phyloP scores from a whole-genome alignment of 2,888 invertebrate species.

The Orthosia cruda region DNA sequence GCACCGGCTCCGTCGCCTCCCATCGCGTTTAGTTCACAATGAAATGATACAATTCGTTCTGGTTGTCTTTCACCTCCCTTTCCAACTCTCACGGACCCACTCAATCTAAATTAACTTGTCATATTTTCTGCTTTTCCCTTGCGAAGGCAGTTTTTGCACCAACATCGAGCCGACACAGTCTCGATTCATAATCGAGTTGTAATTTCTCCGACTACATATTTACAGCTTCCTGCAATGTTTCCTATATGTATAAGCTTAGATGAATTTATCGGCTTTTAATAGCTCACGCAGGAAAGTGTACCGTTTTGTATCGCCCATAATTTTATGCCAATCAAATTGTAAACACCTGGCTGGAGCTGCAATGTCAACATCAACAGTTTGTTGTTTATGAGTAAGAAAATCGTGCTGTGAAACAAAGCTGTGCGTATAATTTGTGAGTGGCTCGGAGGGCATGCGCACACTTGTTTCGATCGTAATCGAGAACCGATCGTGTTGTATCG shows the following conservation, averaged over 20 bases:
- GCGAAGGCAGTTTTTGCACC: constrained; percentile 77
- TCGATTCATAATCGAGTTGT: constrained; percentile 79
- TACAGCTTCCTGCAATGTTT: constrained; percentile 78
- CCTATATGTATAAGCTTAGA: constrained; percentile 69
- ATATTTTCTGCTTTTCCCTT: constrained; percentile 85
- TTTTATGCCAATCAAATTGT: constrained; percentile 78
- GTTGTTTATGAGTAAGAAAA: constrained; percentile 59
- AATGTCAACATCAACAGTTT: constrained; percentile 63
- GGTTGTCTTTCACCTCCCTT: constrained; percentile 84
- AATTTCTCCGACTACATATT: constrained; percentile 78
- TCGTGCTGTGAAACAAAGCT: constrained; percentile 50
- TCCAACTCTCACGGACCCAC: constrained; percentile 81
- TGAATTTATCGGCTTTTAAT: constrained; percentile 85
- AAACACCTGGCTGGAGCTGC: constrained; percentile 59
- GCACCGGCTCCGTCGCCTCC: constrained; percentile 72
- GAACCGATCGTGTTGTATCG: constrained; percentile 60
- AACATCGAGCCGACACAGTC: constrained; percentile 67
- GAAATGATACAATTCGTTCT: constrained; percentile 83
- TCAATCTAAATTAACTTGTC: constrained; percentile 89
- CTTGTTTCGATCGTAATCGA: constrained; percentile 58
- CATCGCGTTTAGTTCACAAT: constrained; percentile 77
- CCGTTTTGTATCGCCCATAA: constrained; percentile 77
- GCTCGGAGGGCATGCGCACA: constrained; percentile 39
- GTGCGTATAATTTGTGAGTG: constrained; percentile 52
- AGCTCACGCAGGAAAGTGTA: constrained; percentile 78